Conservation (phyloP, 2,113 vertebrate genomes). For the Anarhynchus alexandrinus region DNA sequence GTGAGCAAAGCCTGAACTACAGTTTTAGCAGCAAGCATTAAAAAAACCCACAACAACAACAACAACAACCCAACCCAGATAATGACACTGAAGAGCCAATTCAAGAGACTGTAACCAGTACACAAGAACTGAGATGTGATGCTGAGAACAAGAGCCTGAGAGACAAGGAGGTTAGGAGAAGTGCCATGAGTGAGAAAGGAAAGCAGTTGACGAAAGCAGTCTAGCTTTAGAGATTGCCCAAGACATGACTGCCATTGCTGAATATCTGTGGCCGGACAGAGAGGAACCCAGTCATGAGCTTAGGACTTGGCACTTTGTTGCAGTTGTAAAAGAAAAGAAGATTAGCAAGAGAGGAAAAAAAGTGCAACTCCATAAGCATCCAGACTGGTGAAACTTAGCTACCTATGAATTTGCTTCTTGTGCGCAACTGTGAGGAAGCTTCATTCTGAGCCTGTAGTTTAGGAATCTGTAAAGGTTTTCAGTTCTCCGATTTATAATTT, state of each 20-base stretch:
- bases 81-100: background rate
- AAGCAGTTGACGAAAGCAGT: background rate
- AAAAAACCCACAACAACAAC: too few species aligned
- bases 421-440: accelerated
- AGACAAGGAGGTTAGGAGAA: background rate
- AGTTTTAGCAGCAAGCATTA: background rate
- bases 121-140: background rate
- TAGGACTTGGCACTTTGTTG: background rate
- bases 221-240: background rate
- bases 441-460: background rate
- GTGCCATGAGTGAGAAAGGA: background rate
- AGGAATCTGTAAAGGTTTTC: background rate
- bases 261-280: background rate
- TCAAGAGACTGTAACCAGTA: background rate
- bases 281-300: background rate
- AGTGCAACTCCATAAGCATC: background rate
- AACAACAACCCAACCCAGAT: background rate
- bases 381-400: background rate
- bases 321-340: background rate
- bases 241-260: background rate
- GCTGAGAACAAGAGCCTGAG: background rate
- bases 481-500: background rate
- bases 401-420: background rate
- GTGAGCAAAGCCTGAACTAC: background rate
- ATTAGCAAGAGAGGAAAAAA: background rate